These are phyloP conservation scores for Troglohyphantes excavatus DNA, from an alignment of 2,888 invertebrate genomes.

Conservation along the genomic window DNA sequence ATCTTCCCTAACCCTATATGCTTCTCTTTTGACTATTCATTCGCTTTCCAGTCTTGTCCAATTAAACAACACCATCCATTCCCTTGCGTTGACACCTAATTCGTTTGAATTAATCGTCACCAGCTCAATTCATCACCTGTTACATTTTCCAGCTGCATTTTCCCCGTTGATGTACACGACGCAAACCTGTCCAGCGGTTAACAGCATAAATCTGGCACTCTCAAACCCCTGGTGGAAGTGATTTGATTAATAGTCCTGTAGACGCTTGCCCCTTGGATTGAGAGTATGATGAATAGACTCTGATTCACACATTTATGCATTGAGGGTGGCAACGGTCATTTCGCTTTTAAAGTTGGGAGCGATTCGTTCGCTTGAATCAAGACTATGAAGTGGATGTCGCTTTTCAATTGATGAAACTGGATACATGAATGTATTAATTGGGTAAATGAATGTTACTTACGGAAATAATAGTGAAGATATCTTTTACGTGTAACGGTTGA, in stretches of 20 bases:
- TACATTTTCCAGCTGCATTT: neutral
- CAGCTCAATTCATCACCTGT: neutral
- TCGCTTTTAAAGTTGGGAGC: slow-evolving; percentile 22
- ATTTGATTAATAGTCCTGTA: neutral
- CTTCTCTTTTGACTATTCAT: no score
- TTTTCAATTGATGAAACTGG: no score
- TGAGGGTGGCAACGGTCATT: slow-evolving; percentile 47
- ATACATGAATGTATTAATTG: no score
- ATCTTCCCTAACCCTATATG: no score
- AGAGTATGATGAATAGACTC: slow-evolving; percentile 33
- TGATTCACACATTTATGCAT: slow-evolving; percentile 14
- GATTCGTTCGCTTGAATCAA: slow-evolving; percentile 49
- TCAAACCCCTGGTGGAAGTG: neutral
- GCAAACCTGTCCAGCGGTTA: neutral
- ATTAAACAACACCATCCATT: no score
- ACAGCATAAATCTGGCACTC: neutral
- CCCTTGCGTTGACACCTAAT: no score
- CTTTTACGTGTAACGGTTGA: no score
- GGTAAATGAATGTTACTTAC: no score
- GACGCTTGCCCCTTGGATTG: neutral
- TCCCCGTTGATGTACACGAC: neutral
- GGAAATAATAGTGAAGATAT: no score
- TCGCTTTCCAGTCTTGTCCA: no score
- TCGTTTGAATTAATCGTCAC: neutral
- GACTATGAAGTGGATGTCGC: no score